Percentiles rank a stretch among this genome's conserved stretches.
phyloP scores from a whole-genome alignment of 2,113 vertebrate species.

The Fregata magnificens region DNA sequence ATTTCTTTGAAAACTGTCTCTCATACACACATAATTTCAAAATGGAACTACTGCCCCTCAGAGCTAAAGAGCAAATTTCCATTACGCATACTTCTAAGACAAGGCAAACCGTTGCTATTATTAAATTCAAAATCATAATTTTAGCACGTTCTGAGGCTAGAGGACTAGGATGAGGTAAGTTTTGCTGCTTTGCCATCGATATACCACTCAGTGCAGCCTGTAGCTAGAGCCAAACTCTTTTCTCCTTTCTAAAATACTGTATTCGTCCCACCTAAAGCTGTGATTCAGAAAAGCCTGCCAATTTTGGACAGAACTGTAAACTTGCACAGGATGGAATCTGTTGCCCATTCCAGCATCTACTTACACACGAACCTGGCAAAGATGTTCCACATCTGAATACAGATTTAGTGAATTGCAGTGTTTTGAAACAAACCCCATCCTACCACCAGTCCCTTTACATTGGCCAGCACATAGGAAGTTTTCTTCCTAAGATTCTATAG shows the following conservation, averaged over 20 bases:
- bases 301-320: not conserved
- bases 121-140: not conserved
- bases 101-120: not conserved
- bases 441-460: not conserved
- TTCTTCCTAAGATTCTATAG: not conserved
- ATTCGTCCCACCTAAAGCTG: not conserved
- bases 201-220: not conserved
- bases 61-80: not conserved
- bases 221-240: not conserved
- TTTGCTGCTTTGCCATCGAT: not conserved
- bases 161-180: not conserved
- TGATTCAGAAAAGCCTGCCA: not conserved
- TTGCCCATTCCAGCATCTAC: not conserved
- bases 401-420: not conserved
- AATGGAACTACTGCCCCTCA: not conserved
- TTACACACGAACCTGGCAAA: not conserved
- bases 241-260: not conserved
- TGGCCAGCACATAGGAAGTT: not conserved
- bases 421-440: not conserved
- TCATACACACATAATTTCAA: not conserved
- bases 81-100: not conserved
- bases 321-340: not conserved
- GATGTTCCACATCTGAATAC: not conserved
- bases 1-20: not conserved
- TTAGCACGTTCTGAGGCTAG: not conserved